Base-by-base conservation (phyloP, 1,140 invertebrate species). In the Caenorhabditis latens region DNA sequence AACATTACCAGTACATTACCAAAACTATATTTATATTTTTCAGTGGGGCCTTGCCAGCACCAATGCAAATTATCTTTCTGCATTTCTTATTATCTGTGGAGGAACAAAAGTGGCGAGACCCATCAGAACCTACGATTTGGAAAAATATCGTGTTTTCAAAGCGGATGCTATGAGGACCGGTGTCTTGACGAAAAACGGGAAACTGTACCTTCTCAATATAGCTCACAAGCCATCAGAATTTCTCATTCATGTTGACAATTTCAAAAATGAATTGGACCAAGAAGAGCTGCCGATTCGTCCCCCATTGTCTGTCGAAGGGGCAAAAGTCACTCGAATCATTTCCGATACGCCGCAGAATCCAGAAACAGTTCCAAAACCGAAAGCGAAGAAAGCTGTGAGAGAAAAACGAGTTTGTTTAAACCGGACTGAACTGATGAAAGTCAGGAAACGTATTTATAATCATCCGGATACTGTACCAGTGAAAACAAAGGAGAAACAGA, bases 11-110 rank as follows among this genome's bases (percentile, higher is more conserved):
- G n/a, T n/a, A n/a, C n/a, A n/a, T n/a, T n/a, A n/a, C n/a, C n/a
- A n/a, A n/a, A n/a, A n/a, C n/a, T n/a, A n/a, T n/a, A n/a, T n/a
- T 14, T 32, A 65, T 65, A 7, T 65, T 65, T 71, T 71, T 43
- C 65, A 71, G 65, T 50, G n/a, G 16, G 71, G 71, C 0, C n/a
- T 11, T 13, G 21, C 43, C 21, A 13, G 6, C 4, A 16, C 43
- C 14, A 50, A 79, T 21, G n/a, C 6, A 8, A 19, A 50, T 14
- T 79, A 79, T 14, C 46, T 79, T 4, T 79, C 71, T 9, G 71
- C 71, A 16, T 79, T 50, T 24, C 7, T 79, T 3, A 79, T 79
- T 19, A 79, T 79, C 19, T 50, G 43, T 19, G 71, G 71, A 1
- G 71, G 71, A 79, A 5, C 71, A 21, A 79, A 79, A 79, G n/a